Percentiles rank a stretch among this genome's conserved stretches.
Evolutionary conservation across 2,888 invertebrate species (phyloP).

Genomic region (Pogonocherus hispidulus): DNA sequence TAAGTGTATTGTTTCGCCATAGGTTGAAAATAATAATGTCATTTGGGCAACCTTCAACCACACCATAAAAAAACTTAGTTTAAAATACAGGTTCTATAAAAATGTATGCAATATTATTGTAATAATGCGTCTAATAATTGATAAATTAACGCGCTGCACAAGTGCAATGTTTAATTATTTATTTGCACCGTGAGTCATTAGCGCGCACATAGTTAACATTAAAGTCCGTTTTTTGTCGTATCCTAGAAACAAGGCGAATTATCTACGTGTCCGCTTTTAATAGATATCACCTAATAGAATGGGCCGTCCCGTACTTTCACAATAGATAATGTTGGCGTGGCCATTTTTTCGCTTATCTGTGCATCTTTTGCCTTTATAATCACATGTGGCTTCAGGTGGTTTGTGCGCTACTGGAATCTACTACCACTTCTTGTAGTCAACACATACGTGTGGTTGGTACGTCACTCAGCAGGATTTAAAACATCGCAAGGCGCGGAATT

Average conservation of each 20-base stretch:
- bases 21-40: not conserved
- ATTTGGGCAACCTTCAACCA: conserved; percentile 11
- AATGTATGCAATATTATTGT: conserved; percentile 8
- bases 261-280: conserved; percentile 17
- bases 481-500: conserved; percentile 33
- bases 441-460: conserved; percentile 27
- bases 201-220: conserved; percentile 2
- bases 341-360: conserved; percentile 1
- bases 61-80: conserved; percentile 24
- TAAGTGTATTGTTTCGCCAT: not conserved
- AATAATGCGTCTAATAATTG: conserved; percentile 4
- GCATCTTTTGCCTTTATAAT: not conserved
- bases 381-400: not conserved
- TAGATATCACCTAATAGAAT: not conserved
- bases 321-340: not conserved
- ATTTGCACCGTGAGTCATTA: conserved; percentile 27
- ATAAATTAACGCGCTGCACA: conserved; percentile 19
- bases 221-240: conserved; percentile 1
- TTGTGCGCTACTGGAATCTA: not conserved
- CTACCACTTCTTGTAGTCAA: not conserved
- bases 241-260: conserved; percentile 2
- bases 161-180: conserved; percentile 33
- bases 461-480: conserved; percentile 35
- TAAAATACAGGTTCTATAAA: conserved; percentile 27
- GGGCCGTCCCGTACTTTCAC: not conserved